Base-by-base conservation (phyloP, 1,140 invertebrate genomes). In the Eupristina koningsbergeri region DNA sequence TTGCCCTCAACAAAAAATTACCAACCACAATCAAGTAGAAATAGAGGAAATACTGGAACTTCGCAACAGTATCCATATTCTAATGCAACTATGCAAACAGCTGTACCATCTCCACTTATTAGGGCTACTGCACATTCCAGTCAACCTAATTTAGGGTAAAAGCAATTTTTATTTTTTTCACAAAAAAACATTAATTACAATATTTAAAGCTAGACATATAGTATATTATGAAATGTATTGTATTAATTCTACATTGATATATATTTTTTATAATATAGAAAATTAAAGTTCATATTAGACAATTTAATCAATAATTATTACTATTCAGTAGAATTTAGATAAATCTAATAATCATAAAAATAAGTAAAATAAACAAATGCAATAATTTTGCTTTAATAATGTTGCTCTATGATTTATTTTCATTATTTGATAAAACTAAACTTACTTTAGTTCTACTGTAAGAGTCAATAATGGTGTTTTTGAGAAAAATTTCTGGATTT, bases 31-130 rank as follows among this genome's bases (percentile, higher is more conserved):
- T 0, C 47, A 73, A 73, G 86, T 39, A 91, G 89, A 85, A 89
- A 87, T 89, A 90, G 91, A 87, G 88, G 89, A 80, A 87, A 85
- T 87, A 89, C 87, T 86, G 87, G 88, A 76, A 86, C 86, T 74
- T 89, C 91, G 87, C 86, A 90, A 71, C 89, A 91, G 75, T 93
- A 93, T 88, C 90, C 92, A 83, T 92, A 92, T 86, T 89, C 93
- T 39, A 90, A 91, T 79, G 91, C 92, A 71, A 91, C 91, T 11
- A 92, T 93, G 88, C 91, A 91, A 85, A 86, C 89, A 84, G 90
- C 92, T 84, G 89, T 89, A 87, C 93, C 93, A 88, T 92, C 93
- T 83, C 93, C 94, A 88, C 91, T 94, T 85, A 91, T 94, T 81
- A 90, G 93, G 90, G 91, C 92, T 77, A 92, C 93, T 53, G 90